Conservation (phyloP, 2,113 vertebrate species). For the Clarias magur region DNA sequence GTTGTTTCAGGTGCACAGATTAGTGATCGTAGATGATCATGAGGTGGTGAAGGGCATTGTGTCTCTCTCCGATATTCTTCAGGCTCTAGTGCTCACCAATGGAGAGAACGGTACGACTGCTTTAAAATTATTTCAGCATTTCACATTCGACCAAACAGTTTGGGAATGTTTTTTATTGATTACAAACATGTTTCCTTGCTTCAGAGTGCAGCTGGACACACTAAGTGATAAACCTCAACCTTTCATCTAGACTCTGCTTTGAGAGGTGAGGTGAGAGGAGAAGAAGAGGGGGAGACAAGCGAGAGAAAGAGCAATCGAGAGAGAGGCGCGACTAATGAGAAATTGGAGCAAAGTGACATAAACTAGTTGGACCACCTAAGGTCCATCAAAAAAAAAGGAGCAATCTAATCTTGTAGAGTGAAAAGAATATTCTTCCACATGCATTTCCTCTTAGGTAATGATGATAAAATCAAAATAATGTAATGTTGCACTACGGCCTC, state of each 20-base stretch:
- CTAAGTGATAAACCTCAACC: not conserved
- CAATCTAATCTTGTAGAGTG: not conserved
- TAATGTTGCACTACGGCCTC: no score
- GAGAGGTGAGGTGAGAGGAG: not conserved
- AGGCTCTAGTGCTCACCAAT: conserved; percentile 86
- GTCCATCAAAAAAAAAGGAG: not conserved
- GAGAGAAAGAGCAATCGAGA: not conserved
- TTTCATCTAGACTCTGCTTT: conserved; percentile 17
- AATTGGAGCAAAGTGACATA: not conserved
- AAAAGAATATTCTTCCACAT: conserved; percentile 6
- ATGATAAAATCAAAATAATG: not conserved
- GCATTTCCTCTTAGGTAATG: not conserved
- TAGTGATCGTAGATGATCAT: conserved; percentile 92
- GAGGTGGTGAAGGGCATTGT: conserved; percentile 94
- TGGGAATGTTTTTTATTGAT: not conserved
- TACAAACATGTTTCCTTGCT: not conserved
- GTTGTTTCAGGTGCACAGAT: conserved; percentile 84
- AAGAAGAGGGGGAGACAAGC: not conserved
- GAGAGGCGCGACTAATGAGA: not conserved
- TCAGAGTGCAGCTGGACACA: not conserved
- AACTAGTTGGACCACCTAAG: not conserved
- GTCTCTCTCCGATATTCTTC: conserved; percentile 93
- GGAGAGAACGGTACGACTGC: conserved; percentile 57
- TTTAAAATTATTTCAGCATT: not conserved
- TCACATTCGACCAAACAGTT: not conserved